Conservation (phyloP, 2,888 invertebrate genomes). For the Nomada ruficornis region DNA sequence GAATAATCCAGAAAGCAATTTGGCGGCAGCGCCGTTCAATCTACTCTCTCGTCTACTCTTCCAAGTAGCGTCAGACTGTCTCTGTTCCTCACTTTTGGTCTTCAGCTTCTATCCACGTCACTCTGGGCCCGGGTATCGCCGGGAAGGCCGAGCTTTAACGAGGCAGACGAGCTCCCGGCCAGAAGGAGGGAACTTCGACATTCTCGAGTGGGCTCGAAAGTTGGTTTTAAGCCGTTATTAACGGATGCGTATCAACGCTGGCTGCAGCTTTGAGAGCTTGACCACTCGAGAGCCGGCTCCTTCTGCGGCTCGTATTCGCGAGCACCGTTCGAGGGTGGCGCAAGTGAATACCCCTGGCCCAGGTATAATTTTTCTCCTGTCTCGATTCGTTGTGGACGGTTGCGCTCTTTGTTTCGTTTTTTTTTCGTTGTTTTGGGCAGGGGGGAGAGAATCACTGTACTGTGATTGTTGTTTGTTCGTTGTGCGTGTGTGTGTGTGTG, state of each 20-base stretch:
- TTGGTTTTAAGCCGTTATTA: slow-evolving; percentile 66
- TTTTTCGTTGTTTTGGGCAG: too few species aligned
- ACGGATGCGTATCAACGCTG: slow-evolving; percentile 63
- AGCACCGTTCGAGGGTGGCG: neutral
- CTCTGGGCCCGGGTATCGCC: slow-evolving; percentile 38
- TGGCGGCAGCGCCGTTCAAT: slow-evolving; percentile 77
- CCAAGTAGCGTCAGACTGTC: slow-evolving; percentile 5
- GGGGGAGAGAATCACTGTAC: too few species aligned
- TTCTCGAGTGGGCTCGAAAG: slow-evolving; percentile 64
- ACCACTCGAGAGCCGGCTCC: slow-evolving; percentile 44
- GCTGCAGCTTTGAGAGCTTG: slow-evolving; percentile 49
- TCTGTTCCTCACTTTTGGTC: neutral
- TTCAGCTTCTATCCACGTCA: neutral
- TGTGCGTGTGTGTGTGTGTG: too few species aligned
- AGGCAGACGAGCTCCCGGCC: slow-evolving; percentile 51
- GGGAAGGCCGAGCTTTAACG: slow-evolving; percentile 56
- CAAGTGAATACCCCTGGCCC: neutral
- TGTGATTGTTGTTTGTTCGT: too few species aligned
- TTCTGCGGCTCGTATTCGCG: neutral
- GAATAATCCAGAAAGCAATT: slow-evolving; percentile 81
- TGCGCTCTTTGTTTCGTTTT: neutral
- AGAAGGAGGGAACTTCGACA: slow-evolving; percentile 64
- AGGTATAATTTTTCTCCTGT: neutral
- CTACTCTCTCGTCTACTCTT: slow-evolving; percentile 59
- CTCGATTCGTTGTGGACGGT: neutral